Percentiles rank a stretch among this genome's conserved stretches.
These are phyloP conservation scores for Macrostomum lignano DNA, from an alignment of 1,140 invertebrate genomes.

Conservation along the genomic window DNA sequence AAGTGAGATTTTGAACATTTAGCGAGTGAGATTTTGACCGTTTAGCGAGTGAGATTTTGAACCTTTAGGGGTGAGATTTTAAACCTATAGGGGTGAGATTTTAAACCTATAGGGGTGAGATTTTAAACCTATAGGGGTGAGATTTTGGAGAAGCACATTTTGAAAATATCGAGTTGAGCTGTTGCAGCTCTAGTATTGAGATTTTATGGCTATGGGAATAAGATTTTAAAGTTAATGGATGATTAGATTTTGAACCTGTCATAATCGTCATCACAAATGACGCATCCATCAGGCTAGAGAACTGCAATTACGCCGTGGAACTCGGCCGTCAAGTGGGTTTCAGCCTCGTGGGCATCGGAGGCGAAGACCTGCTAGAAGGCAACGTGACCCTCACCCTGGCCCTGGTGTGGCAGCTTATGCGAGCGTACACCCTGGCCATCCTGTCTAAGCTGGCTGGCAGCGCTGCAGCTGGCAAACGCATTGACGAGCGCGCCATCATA, in stretches of 20 bases:
- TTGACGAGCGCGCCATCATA: not conserved
- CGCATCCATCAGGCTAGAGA: too few species aligned
- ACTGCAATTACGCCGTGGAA: conserved; percentile 29
- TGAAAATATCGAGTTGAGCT: too few species aligned
- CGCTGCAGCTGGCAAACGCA: not conserved
- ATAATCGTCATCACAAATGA: conserved; percentile 3
- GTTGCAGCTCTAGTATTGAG: too few species aligned
- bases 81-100: too few species aligned
- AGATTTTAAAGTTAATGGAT: conserved; percentile 5
- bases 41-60: too few species aligned
- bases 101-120: too few species aligned
- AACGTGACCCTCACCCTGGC: conserved; percentile 81
- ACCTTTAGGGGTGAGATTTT: too few species aligned
- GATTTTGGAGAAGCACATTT: too few species aligned
- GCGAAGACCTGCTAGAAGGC: conserved; percentile 67
- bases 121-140: too few species aligned
- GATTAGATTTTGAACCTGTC: conserved; percentile 15
- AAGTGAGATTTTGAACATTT: too few species aligned
- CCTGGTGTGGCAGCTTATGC: conserved; percentile 85
- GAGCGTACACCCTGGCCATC: not conserved
- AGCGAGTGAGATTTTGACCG: too few species aligned
- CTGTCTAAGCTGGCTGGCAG: not conserved
- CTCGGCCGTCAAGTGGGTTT: conserved; percentile 1
- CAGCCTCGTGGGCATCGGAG: conserved; percentile 84
- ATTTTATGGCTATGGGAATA: too few species aligned